Conservation (phyloP, 2,797 vertebrate species). For the Pangasius krempfi region DNA sequence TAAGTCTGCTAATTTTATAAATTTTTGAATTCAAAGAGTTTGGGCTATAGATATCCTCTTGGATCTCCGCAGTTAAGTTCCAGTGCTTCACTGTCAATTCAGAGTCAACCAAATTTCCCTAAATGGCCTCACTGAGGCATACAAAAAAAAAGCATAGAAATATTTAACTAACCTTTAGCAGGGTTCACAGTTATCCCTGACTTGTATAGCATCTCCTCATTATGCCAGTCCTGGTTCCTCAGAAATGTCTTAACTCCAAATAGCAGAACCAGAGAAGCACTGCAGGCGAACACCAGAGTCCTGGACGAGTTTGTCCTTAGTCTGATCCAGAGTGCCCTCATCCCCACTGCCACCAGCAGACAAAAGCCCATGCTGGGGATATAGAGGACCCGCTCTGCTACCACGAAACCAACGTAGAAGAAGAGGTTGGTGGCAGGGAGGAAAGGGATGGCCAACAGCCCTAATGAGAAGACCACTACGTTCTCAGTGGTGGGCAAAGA, state of each 20-base stretch:
- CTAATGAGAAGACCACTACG: constrained; percentile 89
- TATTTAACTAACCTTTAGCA: constrained; percentile 90
- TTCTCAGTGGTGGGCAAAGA: constrained; percentile 90
- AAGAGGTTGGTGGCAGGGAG: constrained; percentile 96
- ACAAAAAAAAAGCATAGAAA: not conserved
- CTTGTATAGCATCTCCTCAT: constrained; percentile 98
- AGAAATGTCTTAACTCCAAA: constrained; percentile 90
- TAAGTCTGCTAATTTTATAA: not conserved
- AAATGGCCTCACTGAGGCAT: not conserved
- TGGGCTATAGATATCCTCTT: not conserved
- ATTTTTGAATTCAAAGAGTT: not conserved
- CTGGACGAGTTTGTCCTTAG: constrained; percentile 82
- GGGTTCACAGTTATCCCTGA: constrained; percentile 99
- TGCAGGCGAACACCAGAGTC: constrained; percentile 84
- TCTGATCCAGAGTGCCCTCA: constrained; percentile 87
- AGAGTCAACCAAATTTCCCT: not conserved
- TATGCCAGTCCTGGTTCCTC: constrained; percentile 96
- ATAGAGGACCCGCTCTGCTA: constrained; percentile 97
- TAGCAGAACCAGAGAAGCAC: constrained; percentile 85
- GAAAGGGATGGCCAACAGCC: constrained; percentile 91
- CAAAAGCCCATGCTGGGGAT: constrained; percentile 99
- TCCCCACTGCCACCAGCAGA: constrained; percentile 89
- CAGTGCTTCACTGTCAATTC: not conserved
- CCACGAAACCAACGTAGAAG: constrained; percentile 99
- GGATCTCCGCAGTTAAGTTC: not conserved